phyloP scores from a whole-genome alignment of 2,888 invertebrate species.

The Tinea pellionella region DNA sequence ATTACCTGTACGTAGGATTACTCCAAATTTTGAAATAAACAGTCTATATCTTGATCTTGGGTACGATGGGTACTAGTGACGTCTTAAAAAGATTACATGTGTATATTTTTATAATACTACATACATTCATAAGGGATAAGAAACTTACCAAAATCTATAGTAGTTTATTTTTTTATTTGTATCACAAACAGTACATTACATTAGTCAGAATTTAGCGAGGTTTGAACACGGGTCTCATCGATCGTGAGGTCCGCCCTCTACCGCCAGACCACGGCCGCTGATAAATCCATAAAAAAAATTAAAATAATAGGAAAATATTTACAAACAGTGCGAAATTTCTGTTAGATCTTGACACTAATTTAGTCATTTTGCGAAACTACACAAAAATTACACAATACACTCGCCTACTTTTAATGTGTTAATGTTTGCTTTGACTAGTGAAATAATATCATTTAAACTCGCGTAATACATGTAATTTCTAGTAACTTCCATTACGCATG shows the following conservation, averaged over 20 bases:
- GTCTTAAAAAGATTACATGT: neutral
- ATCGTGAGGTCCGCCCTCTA: no score
- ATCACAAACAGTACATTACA: no score
- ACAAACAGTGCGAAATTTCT: neutral
- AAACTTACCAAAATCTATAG: neutral
- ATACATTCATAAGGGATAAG: no score
- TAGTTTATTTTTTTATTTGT: no score
- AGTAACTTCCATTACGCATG: no score
- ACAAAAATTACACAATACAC: neutral
- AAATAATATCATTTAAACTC: neutral
- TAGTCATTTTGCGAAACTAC: neutral
- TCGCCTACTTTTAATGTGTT: neutral
- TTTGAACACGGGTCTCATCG: no score
- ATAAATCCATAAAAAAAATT: no score
- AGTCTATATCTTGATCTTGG: conserved; percentile 1
- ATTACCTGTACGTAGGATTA: no score
- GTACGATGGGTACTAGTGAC: conserved; percentile 1
- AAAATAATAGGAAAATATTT: neutral
- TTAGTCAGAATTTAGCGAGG: no score
- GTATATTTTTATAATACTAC: neutral
- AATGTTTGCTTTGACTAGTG: neutral
- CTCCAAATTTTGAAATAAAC: no score
- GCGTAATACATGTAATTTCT: no score
- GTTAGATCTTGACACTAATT: neutral
- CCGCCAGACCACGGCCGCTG: no score